Base-by-base conservation (phyloP, 2,113 vertebrate genomes). In the Romanogobio albipinnatus region DNA sequence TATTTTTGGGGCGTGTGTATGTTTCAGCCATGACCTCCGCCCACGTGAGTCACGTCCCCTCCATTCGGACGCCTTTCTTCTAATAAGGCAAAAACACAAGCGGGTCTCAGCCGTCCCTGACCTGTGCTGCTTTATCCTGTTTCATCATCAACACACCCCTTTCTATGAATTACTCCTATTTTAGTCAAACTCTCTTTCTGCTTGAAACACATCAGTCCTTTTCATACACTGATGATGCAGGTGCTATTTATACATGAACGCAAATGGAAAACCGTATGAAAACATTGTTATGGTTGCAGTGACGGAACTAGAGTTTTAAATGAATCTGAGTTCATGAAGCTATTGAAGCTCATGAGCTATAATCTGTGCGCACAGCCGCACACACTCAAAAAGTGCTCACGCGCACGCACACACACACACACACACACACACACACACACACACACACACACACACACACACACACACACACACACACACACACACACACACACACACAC, bases 31-130 rank as follows among this genome's bases (percentile, higher is more conserved):
- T 66, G 84, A 82, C 77, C 66, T 70, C 70, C 58, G n/a, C 62
- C 62, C 76, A 11, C 39, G 76, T 91, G 93, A 93, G 92, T 89
- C 87, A 91, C 87, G 90, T 90, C 92, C 89, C 92, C 91, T 92
- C 92, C 92, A 78, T 92, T 89, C 89, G 80, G 87, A 81, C 87
- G 85, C 88, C 83, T 85, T 89, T 77, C 86, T 87, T 90, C 90
- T 91, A 93, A 93, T 92, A 93, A 89, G 73, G 68, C 43, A 91
- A 66, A 86, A 87, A 76, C 76, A 88, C 90, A 91, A 68, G 68
- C 14, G 9, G 9, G 86, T 85, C 82, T 87, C 88, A 87, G 88
- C 76, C 24, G 62, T 87, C 84, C 47, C 87, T 92, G 93, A 93
- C 93, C 93, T 90, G n/a, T 90, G 86, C 90, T 89, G 89, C 91